Evolutionary conservation across 30 jellyfish, hydroid and myxozoan species (phyloP).

Genomic region (Pseudorhiza aurosa): DNA sequence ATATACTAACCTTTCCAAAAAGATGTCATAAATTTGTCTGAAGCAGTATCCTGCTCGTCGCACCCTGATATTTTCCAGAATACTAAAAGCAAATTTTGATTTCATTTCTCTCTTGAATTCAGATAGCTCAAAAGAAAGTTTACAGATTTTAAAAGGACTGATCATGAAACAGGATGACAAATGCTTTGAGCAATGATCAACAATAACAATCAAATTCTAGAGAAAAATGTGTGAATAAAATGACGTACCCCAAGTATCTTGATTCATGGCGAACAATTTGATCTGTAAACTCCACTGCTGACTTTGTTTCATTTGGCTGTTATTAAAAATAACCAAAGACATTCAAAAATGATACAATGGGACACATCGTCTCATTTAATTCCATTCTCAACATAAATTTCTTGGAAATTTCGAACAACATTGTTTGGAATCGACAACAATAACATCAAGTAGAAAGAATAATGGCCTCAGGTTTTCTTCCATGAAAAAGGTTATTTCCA

Average conservation of each 20-base stretch:
- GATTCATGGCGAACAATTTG: conserved; percentile 83
- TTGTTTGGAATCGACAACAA: neutral
- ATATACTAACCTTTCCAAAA: conserved; percentile 78
- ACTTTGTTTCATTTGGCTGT: conserved; percentile 92
- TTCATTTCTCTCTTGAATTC: neutral
- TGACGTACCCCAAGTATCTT: conserved; percentile 93
- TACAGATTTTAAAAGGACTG: no score
- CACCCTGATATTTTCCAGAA: conserved; percentile 92
- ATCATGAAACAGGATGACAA: no score
- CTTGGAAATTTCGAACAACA: neutral
- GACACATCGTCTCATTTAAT: no score
- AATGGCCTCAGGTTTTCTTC: no score
- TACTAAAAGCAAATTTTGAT: conserved; percentile 15
- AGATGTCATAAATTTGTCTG: conserved; percentile 75
- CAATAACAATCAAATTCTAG: no score
- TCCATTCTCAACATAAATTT: neutral
- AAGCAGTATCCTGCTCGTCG: conserved; percentile 93
- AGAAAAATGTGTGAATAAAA: no score
- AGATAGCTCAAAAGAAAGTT: neutral
- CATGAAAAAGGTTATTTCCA: no score
- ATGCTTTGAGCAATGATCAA: no score
- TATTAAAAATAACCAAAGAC: neutral
- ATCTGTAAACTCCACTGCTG: conserved; percentile 62
- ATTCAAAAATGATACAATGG: neutral
- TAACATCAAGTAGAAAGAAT: no score